Conservation (phyloP, 1,140 invertebrate genomes). For the Glomeris maerens region DNA sequence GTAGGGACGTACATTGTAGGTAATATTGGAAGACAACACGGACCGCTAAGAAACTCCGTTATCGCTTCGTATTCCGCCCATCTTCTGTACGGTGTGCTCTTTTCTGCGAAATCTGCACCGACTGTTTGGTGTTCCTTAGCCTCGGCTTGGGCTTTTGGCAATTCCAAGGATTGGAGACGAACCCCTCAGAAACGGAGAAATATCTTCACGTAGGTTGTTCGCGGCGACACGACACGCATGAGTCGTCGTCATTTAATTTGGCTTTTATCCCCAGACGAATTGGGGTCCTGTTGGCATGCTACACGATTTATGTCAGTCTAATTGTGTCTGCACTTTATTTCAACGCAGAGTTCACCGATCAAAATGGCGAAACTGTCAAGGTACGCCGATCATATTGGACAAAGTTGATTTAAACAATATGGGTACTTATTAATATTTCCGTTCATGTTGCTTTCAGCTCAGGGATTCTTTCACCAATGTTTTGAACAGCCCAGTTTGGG, state of each 20-base stretch:
- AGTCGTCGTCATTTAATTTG: constrained; percentile 1
- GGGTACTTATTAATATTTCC: neutral
- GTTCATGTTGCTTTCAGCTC: constrained; percentile 29
- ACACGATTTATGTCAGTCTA: constrained; percentile 51
- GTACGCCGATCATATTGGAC: constrained; percentile 14
- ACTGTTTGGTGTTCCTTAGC: neutral
- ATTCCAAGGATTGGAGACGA: constrained; percentile 59
- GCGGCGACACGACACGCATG: neutral
- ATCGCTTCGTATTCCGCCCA: constrained; percentile 45
- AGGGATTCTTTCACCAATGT: constrained; percentile 79
- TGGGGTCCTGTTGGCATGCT: constrained; percentile 39
- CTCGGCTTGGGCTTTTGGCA: constrained; percentile 19
- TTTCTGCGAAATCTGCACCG: constrained; percentile 1
- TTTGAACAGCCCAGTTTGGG: constrained; percentile 67
- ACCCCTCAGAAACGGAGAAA: constrained; percentile 39
- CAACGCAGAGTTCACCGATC: constrained; percentile 70
- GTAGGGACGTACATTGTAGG: constrained; percentile 75
- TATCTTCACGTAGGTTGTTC: constrained; percentile 29
- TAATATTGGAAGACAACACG: constrained; percentile 69
- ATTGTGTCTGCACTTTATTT: constrained; percentile 73
- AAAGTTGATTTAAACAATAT: neutral
- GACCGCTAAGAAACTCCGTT: constrained; percentile 49
- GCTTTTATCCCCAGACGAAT: constrained; percentile 24
- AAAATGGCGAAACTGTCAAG: constrained; percentile 72
- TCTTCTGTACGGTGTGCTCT: constrained; percentile 30